phyloP scores from a whole-genome alignment of 2,797 vertebrate genomes.

The Sandelia bainsii region DNA sequence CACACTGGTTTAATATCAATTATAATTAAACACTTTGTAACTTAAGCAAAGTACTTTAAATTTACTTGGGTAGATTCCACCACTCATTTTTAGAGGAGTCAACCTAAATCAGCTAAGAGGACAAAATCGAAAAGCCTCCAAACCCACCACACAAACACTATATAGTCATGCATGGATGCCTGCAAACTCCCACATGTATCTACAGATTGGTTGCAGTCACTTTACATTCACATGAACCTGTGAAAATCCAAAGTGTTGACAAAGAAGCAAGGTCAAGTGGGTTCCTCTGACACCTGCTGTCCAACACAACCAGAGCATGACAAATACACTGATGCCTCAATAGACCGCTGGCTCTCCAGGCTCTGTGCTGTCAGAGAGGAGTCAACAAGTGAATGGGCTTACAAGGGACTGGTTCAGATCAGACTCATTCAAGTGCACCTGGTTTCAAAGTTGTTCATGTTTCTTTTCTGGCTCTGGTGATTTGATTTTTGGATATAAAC shows the following conservation, averaged over 20 bases:
- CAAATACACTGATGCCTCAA: conserved; percentile 66
- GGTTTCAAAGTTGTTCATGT: conserved; percentile 28
- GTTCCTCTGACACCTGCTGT: conserved; percentile 66
- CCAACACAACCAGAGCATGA: conserved; percentile 66
- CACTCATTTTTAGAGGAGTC: background rate
- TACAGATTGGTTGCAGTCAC: conserved; percentile 41
- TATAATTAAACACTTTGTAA: background rate
- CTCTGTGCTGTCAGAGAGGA: conserved; percentile 32
- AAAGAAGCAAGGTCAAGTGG: conserved; percentile 42
- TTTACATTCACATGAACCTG: conserved; percentile 59
- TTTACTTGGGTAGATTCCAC: background rate
- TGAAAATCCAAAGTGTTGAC: conserved; percentile 39
- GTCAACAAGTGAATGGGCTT: conserved; percentile 52
- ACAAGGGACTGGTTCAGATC: conserved; percentile 35
- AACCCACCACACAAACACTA: conserved; percentile 1
- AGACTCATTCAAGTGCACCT: conserved; percentile 53
- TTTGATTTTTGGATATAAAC: conserved; percentile 31
- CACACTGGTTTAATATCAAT: too few species aligned
- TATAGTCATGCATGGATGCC: background rate
- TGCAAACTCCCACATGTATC: conserved; percentile 19
- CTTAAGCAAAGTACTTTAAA: background rate
- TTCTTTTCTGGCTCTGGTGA: conserved; percentile 20
- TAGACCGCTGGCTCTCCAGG: conserved; percentile 28
- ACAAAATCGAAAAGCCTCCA: conserved; percentile 26
- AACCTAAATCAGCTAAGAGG: background rate